A percentile compares a stretch with the other conserved stretches of the same genome.
Conservation (phyloP, 1,140 invertebrate species). For the Ylistrum balloti region DNA sequence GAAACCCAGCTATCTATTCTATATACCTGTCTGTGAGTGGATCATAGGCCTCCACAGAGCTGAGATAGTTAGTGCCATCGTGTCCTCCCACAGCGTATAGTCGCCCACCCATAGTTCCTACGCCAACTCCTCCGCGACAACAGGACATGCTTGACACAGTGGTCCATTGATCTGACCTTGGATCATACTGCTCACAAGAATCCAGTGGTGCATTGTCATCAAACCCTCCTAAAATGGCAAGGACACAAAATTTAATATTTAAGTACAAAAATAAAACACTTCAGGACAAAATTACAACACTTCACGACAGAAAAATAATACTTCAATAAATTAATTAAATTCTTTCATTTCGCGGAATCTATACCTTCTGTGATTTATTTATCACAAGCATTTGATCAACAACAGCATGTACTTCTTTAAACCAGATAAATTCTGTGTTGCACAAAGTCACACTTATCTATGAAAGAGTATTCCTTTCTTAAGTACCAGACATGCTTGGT, state of each 20-base stretch:
- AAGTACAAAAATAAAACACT: neutral
- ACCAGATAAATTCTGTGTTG: too few species aligned
- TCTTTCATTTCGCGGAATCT: too few species aligned
- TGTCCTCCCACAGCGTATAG: constrained; percentile 83
- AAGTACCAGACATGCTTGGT: too few species aligned
- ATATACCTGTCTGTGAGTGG: constrained; percentile 76
- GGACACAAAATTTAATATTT: too few species aligned
- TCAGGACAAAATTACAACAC: neutral
- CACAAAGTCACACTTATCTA: too few species aligned
- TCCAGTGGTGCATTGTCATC: constrained; percentile 90
- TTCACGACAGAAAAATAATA: neutral
- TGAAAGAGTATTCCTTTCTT: too few species aligned
- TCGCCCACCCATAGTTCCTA: constrained; percentile 78
- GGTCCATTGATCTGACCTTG: constrained; percentile 83
- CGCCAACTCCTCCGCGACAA: constrained; percentile 82
- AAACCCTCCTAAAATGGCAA: constrained; percentile 89
- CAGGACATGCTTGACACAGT: constrained; percentile 86
- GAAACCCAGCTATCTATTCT: too few species aligned
- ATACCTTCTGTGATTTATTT: too few species aligned
- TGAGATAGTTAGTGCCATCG: constrained; percentile 82
- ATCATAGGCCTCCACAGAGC: constrained; percentile 83
- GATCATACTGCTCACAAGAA: constrained; percentile 85
- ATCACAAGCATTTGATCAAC: too few species aligned
- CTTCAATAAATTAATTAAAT: too few species aligned
- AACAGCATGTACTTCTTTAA: too few species aligned